phyloP scores from a whole-genome alignment of 2,888 invertebrate species.

The Loripinus fragilis region DNA sequence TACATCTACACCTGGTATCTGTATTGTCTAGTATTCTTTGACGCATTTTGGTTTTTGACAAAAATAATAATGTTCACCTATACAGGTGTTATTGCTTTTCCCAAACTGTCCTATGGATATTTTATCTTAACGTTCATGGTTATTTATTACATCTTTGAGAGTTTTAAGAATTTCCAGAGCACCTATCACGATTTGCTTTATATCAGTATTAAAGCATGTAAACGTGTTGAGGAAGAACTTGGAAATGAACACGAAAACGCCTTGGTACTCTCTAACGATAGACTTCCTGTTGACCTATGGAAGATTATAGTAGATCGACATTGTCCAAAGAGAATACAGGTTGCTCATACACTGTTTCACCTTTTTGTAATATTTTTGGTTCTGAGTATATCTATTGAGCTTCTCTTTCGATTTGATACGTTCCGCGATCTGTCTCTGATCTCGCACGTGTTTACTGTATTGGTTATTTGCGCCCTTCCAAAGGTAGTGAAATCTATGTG shows the following conservation, averaged over 20 bases:
- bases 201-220: constrained; percentile 34
- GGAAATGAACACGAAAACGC: neutral
- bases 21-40: constrained; percentile 48
- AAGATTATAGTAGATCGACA: constrained; percentile 27
- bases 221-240: constrained; percentile 5
- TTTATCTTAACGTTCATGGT: constrained; percentile 46
- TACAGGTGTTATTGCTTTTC: constrained; percentile 45
- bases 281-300: constrained; percentile 34
- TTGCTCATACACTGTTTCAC: constrained; percentile 37
- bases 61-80: constrained; percentile 48
- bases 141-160: constrained; percentile 44
- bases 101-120: constrained; percentile 46
- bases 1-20: constrained; percentile 43
- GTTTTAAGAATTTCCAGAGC: constrained; percentile 25
- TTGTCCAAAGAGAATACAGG: constrained; percentile 38
- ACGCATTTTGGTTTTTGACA: constrained; percentile 48
- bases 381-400: constrained; percentile 36
- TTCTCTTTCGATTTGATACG: constrained; percentile 44
- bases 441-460: constrained; percentile 46
- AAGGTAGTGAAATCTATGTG: constrained; percentile 34
- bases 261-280: constrained; percentile 12
- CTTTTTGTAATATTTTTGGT: constrained; percentile 27
- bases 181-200: constrained; percentile 36
- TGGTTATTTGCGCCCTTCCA: constrained; percentile 49
- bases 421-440: constrained; percentile 45